Conservation (phyloP, 1,140 invertebrate genomes). For the Diplogasteroides magnus region DNA sequence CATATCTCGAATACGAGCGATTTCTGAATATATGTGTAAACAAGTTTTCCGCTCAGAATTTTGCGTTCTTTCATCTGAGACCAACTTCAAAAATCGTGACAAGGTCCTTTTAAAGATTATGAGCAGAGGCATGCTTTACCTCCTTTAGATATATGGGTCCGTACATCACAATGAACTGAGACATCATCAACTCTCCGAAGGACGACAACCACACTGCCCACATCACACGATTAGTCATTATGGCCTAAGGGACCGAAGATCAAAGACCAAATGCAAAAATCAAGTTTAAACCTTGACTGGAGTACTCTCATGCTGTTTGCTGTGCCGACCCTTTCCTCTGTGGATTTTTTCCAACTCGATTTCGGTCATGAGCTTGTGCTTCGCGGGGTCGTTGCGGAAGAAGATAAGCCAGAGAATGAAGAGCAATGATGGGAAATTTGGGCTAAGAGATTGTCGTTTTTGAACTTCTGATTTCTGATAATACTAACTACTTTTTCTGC, state of each 20-base stretch:
- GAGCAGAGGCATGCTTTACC: neutral
- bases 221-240: slow-evolving; percentile 31
- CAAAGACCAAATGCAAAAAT: no score
- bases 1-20: no score
- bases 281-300: slow-evolving; percentile 22
- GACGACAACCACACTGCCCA: slow-evolving; percentile 29
- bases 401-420: slow-evolving; percentile 26
- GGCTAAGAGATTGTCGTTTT: no score
- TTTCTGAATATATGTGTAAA: no score
- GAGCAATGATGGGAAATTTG: no score
- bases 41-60: no score
- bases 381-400: slow-evolving; percentile 27
- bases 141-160: slow-evolving; percentile 33
- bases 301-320: slow-evolving; percentile 20
- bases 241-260: slow-evolving; percentile 2
- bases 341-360: slow-evolving; percentile 34
- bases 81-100: no score
- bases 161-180: slow-evolving; percentile 34
- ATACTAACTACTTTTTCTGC: no score
- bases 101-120: no score
- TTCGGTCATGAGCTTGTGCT: slow-evolving; percentile 26
- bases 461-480: no score
- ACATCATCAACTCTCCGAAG: slow-evolving; percentile 32
- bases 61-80: no score
- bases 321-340: slow-evolving; percentile 24